Base-by-base conservation (phyloP, 2,113 vertebrate species). In the Gila orcuttii region DNA sequence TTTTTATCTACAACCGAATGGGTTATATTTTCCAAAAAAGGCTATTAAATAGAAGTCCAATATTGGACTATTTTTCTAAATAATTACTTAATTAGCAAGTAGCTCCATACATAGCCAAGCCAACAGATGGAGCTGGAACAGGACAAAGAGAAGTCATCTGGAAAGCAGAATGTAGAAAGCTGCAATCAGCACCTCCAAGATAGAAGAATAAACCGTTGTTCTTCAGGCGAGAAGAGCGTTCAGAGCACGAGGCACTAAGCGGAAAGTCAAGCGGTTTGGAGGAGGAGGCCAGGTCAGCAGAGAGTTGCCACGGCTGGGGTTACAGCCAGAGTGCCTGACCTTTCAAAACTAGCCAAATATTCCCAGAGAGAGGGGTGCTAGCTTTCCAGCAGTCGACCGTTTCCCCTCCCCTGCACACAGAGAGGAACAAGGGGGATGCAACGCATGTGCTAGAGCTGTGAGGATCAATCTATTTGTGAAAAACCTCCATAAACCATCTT, bases 111-210 rank as follows among this genome's bases (percentile, higher is more conserved):
- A 75, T 15, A 52, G 64, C 81, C 71, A 71, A 84, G 81, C 69
- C 84, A 86, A 85, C 83, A 90, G 89, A 90, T 79, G 87, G 86
- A 88, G 77, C 87, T 88, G 77, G 78, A 88, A 85, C 85, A 87
- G 82, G 79, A 88, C 73, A 64, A 86, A 88, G 83, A 85, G 80
- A 90, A 88, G 84, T 82, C 45, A 77, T 84, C 57, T 84, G 77
- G 82, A 86, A 81, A 71, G 60, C 47, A 55, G n/a, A 33, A 83
- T 66, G 84, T 52, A 85, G 73, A 75, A 79, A 74, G 28, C 45
- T 8, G 23, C 85, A 36, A 76, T 50, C 13, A 52, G 9, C 45
- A 82, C 47, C 69, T 74, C 64, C 45, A 84, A 84, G 69, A 36
- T 39, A 85, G 59, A 23, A n/a, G 60, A 50, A 85, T 71, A 52